These are phyloP conservation scores for Caenorhabditis panamensis DNA, from an alignment of 2,888 invertebrate species.

Conservation along the genomic window DNA sequence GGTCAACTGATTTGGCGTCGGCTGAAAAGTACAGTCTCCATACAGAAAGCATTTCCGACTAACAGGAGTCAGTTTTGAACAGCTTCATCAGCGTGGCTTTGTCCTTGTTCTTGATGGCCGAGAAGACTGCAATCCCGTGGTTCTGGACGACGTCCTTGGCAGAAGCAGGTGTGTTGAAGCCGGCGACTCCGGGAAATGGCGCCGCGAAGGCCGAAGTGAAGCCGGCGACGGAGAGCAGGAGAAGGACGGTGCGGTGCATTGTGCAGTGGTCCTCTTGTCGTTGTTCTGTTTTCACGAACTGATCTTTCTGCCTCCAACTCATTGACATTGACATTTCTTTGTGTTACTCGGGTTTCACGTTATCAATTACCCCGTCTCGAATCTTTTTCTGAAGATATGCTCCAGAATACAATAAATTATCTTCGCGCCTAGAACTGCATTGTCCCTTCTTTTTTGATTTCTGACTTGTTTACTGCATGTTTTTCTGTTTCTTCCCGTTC, in stretches of 20 bases:
- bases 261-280: not conserved
- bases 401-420: too few relatives aligned
- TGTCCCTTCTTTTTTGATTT: too few relatives aligned
- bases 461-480: too few relatives aligned
- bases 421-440: too few relatives aligned
- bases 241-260: not conserved
- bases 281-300: not conserved
- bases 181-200: not conserved
- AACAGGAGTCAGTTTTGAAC: not conserved
- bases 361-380: too few relatives aligned
- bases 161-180: too few relatives aligned
- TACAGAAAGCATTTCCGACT: not conserved
- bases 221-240: constrained; percentile 1
- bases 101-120: not conserved
- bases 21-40: not conserved
- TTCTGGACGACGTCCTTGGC: not conserved
- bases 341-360: too few relatives aligned
- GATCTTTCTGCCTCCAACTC: not conserved
- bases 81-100: not conserved
- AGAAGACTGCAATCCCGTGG: not conserved
- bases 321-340: too few relatives aligned
- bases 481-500: too few relatives aligned
- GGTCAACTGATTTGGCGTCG: not conserved
- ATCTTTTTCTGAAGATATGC: too few relatives aligned
- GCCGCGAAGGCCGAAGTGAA: not conserved